These are phyloP conservation scores for Gallinago undulata DNA, from an alignment of 2,113 vertebrate genomes.

Conservation along the genomic window DNA sequence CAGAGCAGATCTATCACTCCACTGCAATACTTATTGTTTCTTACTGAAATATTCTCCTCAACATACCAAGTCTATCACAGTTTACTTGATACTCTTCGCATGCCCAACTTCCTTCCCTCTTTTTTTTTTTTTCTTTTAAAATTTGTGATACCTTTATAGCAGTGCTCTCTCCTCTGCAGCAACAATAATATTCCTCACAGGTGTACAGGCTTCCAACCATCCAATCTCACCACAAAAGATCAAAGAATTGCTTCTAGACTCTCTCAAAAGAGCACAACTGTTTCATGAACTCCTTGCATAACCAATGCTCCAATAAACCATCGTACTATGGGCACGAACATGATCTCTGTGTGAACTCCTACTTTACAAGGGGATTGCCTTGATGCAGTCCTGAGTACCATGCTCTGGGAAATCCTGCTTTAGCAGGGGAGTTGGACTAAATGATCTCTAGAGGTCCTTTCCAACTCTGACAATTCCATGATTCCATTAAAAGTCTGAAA, in stretches of 20 bases:
- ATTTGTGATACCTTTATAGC: not conserved
- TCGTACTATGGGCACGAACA: not conserved
- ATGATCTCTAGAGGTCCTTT: too few relatives aligned
- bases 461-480: too few relatives aligned
- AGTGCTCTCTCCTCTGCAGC: not conserved
- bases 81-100: not conserved
- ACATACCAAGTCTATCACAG: not conserved
- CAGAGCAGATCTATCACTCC: not conserved
- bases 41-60: not conserved
- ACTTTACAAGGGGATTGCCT: not conserved
- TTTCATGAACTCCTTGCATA: not conserved
- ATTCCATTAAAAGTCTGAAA: not conserved
- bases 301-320: not conserved
- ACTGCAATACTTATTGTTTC: not conserved
- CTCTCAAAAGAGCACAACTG: not conserved
- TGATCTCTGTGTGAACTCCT: not conserved
- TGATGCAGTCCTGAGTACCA: too few relatives aligned
- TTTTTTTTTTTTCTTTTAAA: not conserved
- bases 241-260: not conserved
- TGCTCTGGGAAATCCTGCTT: too few relatives aligned
- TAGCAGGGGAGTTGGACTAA: too few relatives aligned
- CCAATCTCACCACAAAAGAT: not conserved
- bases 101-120: not conserved
- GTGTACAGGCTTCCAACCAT: not conserved
- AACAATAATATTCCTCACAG: not conserved